Conservation (phyloP, 2,113 vertebrate species). For the Macrotus californicus region DNA sequence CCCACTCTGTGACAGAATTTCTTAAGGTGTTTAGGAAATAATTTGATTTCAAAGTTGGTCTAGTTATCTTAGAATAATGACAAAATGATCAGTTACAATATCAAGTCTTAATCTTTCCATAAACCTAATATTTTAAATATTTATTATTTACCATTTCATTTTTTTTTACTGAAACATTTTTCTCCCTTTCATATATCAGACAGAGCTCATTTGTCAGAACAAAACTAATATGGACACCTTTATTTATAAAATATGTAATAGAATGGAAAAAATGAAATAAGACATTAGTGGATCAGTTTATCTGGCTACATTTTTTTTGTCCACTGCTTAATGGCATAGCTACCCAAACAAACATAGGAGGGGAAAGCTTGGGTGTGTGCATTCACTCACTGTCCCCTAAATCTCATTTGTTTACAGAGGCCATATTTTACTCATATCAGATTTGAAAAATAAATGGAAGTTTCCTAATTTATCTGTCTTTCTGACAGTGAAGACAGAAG, state of each 20-base stretch:
- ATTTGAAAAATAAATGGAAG: background rate
- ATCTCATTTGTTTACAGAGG: background rate
- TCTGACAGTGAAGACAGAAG: background rate
- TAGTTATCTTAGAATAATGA: background rate
- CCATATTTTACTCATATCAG: background rate
- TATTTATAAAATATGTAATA: slow-evolving; percentile 10
- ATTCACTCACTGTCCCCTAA: background rate
- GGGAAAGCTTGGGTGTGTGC: background rate
- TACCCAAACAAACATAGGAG: background rate
- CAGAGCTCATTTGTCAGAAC: background rate
- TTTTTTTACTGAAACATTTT: background rate
- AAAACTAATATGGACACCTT: background rate
- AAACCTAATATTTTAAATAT: slow-evolving; percentile 23
- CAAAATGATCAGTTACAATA: background rate
- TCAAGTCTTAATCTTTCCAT: background rate
- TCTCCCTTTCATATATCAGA: slow-evolving; percentile 1
- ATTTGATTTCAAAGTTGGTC: background rate
- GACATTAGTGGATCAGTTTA: background rate
- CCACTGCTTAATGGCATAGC: background rate
- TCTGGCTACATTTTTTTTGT: background rate
- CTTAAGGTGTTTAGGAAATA: background rate
- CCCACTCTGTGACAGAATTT: background rate
- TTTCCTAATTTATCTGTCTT: background rate
- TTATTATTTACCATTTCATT: background rate
- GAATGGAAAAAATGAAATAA: background rate